These are phyloP conservation scores for Cynoglossus semilaevis DNA, from an alignment of 2,113 vertebrate genomes.

Conservation along the genomic window DNA sequence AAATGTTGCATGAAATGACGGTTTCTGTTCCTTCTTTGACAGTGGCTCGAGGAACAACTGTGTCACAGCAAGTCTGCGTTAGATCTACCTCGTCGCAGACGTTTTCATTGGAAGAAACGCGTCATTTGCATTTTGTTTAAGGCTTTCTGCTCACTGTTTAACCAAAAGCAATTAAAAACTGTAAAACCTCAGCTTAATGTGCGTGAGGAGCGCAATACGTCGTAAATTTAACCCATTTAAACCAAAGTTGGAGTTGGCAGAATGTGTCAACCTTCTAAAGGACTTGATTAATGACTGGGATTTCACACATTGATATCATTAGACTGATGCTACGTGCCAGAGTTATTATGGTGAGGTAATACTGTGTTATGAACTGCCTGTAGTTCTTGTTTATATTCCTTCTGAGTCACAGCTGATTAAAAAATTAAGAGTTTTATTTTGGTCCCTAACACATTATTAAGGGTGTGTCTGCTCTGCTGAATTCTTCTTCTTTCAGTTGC, in stretches of 20 bases:
- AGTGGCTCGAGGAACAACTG: constrained; percentile 20
- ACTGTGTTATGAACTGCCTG: no score
- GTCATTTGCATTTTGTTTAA: constrained; percentile 22
- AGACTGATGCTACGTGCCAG: no score
- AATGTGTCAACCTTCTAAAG: not conserved
- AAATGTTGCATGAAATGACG: constrained; percentile 3
- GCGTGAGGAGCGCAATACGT: constrained; percentile 2
- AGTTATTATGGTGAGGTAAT: no score
- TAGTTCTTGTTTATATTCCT: no score
- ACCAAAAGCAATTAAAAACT: constrained; percentile 8
- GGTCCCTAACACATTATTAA: no score
- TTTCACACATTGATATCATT: not conserved
- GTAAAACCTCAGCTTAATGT: constrained; percentile 16
- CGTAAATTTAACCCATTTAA: constrained; percentile 5
- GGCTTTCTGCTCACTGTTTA: constrained; percentile 5
- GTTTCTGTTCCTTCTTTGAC: constrained; percentile 13
- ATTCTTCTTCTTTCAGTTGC: no score
- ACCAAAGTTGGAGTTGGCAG: not conserved
- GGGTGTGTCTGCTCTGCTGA: no score
- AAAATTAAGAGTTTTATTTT: no score
- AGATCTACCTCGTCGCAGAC: not conserved
- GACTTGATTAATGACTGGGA: not conserved
- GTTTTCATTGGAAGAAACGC: constrained; percentile 5
- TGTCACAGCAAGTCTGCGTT: constrained; percentile 36
- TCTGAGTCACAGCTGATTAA: no score